Evolutionary conservation across 2,797 vertebrate species (phyloP), one percentile per base, ranked within the genome.

Genomic region (Chrysocyon brachyurus): DNA sequence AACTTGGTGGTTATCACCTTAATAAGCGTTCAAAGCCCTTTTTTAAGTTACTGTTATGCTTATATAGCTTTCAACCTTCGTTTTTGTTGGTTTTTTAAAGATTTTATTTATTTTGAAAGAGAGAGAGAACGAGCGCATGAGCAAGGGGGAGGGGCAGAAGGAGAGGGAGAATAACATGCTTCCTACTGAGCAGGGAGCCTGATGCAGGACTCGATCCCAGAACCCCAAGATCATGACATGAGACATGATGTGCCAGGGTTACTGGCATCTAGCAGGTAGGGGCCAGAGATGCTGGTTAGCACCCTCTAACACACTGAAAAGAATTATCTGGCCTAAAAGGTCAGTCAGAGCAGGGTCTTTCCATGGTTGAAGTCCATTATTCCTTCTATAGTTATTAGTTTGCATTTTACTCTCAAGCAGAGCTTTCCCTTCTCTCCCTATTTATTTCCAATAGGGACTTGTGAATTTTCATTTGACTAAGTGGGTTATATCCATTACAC

Each of bases 381-480:
- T 63, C 52, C 46, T 89, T 46, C 61, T 87, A 17, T 56, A 91
- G 49, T 57, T 64, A 46, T 61, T 85, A 66, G 36, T 63, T 78
- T 95, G n/a, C 28, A 85, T 33, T 87, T 88, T 77, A 73, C 17
- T 77, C 0, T 54, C 66, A 90, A 21, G 22, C 94, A 93, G 63
- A 83, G 56, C 63, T 89, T 88, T 82, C 59, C 46, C 46, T 75
- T 95, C 19, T 82, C 64, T 54, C 57, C 73, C 66, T 88, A 72
- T 49, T 89, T 84, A 72, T 72, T 77, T 92, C 31, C 6, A 49
- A 4, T 72, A 89, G 14, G 40, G 24, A 90, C 9, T 85, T 56
- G 40, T 66, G 14, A 52, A 89, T 83, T 78, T 96, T 89, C 64
- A 96, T 89, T 68, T 89, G 8, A 75, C 59, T 94, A 70, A 92